A percentile compares a stretch with the other conserved stretches of the same genome.
Conservation (phyloP, 2,113 vertebrate species). For the Chelonoidis abingdonii region DNA sequence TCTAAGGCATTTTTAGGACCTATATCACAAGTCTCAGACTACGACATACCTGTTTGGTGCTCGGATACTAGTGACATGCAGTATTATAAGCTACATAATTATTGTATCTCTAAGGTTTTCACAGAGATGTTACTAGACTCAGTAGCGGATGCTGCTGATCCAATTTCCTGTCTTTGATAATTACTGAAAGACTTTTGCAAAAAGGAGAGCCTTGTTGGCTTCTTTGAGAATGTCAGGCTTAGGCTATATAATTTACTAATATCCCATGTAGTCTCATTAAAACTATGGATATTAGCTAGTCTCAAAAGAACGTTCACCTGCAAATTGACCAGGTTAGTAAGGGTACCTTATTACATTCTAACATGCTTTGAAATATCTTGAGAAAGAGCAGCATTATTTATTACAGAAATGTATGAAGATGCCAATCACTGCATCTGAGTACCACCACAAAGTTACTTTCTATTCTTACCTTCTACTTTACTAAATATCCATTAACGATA, state of each 20-base stretch:
- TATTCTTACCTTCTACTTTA: neutral
- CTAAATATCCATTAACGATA: neutral
- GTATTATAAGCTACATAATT: neutral
- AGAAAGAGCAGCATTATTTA: neutral
- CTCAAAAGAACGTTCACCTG: neutral
- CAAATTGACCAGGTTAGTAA: neutral
- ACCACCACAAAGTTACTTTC: neutral
- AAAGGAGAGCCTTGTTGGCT: neutral
- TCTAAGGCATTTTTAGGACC: neutral
- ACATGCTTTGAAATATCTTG: neutral
- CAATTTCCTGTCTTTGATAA: neutral
- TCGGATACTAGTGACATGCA: neutral
- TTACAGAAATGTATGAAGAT: neutral
- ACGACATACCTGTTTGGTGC: neutral
- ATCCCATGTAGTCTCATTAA: neutral
- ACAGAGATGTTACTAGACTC: neutral
- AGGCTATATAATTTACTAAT: neutral
- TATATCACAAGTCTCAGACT: neutral
- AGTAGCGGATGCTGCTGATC: accelerated
- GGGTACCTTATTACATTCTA: neutral
- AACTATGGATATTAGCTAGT: neutral
- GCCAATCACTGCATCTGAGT: neutral
- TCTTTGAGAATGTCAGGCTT: neutral
- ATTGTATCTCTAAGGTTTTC: neutral
- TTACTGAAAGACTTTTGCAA: neutral